Base-by-base conservation (phyloP, 2,888 invertebrate genomes). In the Iselma pallidipennis region DNA sequence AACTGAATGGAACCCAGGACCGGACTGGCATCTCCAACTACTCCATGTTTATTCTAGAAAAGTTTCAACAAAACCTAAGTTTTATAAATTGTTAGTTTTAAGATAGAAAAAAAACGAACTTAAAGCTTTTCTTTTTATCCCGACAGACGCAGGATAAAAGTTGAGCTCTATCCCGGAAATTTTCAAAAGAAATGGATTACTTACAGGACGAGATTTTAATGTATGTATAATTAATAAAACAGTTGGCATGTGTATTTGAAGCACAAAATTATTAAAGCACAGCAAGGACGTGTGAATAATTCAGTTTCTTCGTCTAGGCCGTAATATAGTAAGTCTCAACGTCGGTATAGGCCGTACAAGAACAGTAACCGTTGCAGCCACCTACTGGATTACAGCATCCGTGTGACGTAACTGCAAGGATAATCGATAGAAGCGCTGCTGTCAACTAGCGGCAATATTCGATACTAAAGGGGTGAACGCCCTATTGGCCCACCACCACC, bases 341-440 rank as follows among this genome's bases (percentile, higher is more conserved):
- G 69, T 71, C 69, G 66, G 59, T 65, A 69, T 65, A 68, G 68
- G 68, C 69, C 70, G 71, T 66, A 62, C 72, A 71, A 70, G 70
- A 70, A 74, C 76, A 71, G 68, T 59, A 67, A 67, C 67, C 66
- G 70, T 60, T 68, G 66, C 67, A 69, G 67, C 72, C 73, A 70
- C 74, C 77, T 74, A 76, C 77, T 77, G 75, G 77, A 76, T 74
- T 76, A 74, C 79, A 80, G 80, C 80, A 79, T 78, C 80, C 79
- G 65, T 66, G 74, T 80, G 80, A 80, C 81, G 80, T 80, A 78
- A 80, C 75, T 73, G 73, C 72, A 74, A 74, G 76, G 78, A 78
- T 78, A 80, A 81, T 81, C 81, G 81, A 81, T 81, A 77, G 77
- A 69, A 78, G 80, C 80, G 80, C 81, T 79, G 74, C 74, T 71